Conservation (phyloP, 2,888 invertebrate genomes). For the Nowickia ferox region DNA sequence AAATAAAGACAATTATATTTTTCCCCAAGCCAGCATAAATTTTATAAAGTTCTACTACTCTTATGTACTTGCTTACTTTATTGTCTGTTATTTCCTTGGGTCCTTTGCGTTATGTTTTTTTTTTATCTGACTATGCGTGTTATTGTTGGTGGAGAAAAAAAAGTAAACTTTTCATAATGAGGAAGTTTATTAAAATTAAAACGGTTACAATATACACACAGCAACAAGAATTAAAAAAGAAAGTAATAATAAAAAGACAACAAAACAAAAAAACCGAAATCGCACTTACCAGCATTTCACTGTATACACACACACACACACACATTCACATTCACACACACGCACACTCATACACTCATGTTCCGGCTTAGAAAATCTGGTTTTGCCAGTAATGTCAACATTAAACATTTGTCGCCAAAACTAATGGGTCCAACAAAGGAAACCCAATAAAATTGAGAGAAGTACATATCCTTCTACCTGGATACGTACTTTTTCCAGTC, state of each 20-base stretch:
- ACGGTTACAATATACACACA: conserved; percentile 41
- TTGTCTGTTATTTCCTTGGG: not conserved
- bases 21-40: not conserved
- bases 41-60: not conserved
- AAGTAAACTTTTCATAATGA: conserved; percentile 56
- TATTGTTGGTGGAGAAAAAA: conserved; percentile 12
- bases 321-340: not conserved
- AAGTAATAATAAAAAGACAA: conserved; percentile 1
- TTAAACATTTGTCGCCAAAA: too few relatives aligned
- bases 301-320: not conserved
- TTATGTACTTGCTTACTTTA: not conserved
- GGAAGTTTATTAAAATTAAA: conserved; percentile 70
- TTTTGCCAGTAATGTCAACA: too few relatives aligned
- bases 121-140: conserved; percentile 4
- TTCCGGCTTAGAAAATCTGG: too few relatives aligned
- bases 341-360: too few relatives aligned
- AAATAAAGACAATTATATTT: not conserved
- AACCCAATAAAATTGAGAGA: too few relatives aligned
- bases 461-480: too few relatives aligned
- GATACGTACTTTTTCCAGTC: too few relatives aligned
- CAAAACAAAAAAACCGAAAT: conserved; percentile 12
- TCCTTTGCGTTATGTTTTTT: not conserved
- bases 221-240: conserved; percentile 7
- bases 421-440: too few relatives aligned
- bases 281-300: not conserved